Percentiles rank a stretch among this genome's conserved stretches.
Evolutionary conservation across 2,797 vertebrate genomes (phyloP).

Genomic region (Sebastes cheni): DNA sequence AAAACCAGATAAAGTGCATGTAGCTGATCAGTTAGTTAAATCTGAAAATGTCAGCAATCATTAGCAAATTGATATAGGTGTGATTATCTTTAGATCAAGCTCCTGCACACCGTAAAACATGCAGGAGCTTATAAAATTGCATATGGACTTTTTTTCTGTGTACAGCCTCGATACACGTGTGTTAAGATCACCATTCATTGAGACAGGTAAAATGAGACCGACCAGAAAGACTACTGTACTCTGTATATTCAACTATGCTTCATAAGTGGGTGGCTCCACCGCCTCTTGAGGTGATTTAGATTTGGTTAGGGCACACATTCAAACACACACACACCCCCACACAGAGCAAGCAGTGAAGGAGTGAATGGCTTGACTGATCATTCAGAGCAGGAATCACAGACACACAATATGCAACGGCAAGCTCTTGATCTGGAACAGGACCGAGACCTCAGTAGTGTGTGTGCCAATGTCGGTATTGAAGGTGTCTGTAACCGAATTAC

Average conservation of each 20-base stretch:
- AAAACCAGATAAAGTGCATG: not conserved
- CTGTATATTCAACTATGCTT: not conserved
- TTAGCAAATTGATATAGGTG: not conserved
- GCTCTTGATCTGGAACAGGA: constrained; percentile 4
- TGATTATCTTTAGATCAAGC: not conserved
- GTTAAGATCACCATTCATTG: constrained; percentile 9
- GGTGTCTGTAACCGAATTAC: not conserved
- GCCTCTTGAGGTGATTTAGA: not conserved
- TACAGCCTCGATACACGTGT: not conserved
- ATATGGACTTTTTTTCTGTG: not conserved
- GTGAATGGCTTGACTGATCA: constrained; percentile 15
- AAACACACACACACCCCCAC: not conserved
- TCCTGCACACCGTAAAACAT: not conserved
- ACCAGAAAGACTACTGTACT: not conserved
- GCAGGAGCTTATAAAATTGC: not conserved
- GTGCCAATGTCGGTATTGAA: not conserved
- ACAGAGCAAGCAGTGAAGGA: not conserved
- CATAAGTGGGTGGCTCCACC: not conserved
- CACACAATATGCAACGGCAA: constrained; percentile 12
- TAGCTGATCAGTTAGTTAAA: not conserved
- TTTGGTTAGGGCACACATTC: not conserved
- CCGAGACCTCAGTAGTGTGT: not conserved
- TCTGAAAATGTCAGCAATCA: not conserved
- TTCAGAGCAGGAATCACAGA: constrained; percentile 32
- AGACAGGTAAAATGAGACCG: constrained; percentile 8